Conservation (phyloP, 2,888 invertebrate genomes). For the Oligia latruncula region DNA sequence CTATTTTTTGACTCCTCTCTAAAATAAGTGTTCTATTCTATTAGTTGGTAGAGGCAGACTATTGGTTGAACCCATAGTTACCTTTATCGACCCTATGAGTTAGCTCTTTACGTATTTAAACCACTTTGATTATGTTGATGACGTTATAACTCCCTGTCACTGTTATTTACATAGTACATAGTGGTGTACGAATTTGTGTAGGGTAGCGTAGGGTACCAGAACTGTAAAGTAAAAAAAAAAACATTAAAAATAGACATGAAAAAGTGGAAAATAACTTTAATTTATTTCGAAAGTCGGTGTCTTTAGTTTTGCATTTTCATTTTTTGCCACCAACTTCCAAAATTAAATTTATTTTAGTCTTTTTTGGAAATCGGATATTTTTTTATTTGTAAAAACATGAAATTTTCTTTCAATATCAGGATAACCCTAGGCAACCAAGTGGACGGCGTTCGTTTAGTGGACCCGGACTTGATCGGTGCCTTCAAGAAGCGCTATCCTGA, state of each 20-base stretch:
- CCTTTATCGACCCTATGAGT: background rate
- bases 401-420: conserved; percentile 76
- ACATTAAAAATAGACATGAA: no score
- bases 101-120: background rate
- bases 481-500: conserved; percentile 98
- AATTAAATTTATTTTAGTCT: no score
- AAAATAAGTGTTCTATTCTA: no score
- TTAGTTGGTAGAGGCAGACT: background rate
- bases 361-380: background rate
- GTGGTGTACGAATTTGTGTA: background rate
- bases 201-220: background rate
- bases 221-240: background rate
- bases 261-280: background rate
- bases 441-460: conserved; percentile 97
- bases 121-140: background rate
- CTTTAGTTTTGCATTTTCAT: background rate
- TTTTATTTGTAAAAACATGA: background rate
- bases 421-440: conserved; percentile 99
- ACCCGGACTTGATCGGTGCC: conserved; percentile 96
- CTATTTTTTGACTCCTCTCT: no score
- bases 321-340: background rate
- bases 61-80: background rate
- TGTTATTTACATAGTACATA: background rate
- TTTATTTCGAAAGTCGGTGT: background rate
- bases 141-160: background rate